phyloP scores from a whole-genome alignment of 2,888 invertebrate species.

The Andrena trimmerana region DNA sequence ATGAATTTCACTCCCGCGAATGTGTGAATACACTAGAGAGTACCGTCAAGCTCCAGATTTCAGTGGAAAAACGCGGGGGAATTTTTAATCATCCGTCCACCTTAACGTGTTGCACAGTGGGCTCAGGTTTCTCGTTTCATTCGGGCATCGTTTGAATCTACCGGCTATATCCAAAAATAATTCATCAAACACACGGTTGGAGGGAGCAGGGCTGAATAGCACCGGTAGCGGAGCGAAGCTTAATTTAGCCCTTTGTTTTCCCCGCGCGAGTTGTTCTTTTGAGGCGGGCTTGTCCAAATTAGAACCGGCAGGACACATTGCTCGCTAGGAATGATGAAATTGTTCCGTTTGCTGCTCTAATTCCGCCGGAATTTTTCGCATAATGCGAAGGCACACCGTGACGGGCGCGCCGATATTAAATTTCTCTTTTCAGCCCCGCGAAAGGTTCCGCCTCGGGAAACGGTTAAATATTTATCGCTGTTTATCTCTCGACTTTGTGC shows the following conservation, averaged over 20 bases:
- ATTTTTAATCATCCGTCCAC: too few species aligned
- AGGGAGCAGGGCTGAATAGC: background rate
- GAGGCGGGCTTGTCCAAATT: slow-evolving; percentile 42
- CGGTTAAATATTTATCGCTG: slow-evolving; percentile 38
- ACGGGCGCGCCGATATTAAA: slow-evolving; percentile 29
- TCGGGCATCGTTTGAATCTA: background rate
- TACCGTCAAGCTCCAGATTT: too few species aligned
- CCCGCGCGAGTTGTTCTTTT: slow-evolving; percentile 46
- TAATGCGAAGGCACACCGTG: slow-evolving; percentile 15
- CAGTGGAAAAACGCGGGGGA: too few species aligned
- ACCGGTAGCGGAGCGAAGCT: slow-evolving; percentile 19
- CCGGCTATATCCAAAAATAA: slow-evolving; percentile 1
- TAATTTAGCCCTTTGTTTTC: slow-evolving; percentile 52
- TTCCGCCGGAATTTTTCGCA: slow-evolving; percentile 34
- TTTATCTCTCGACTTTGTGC: background rate
- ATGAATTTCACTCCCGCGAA: too few species aligned
- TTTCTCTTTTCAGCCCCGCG: slow-evolving; percentile 10
- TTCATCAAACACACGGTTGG: background rate
- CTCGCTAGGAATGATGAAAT: slow-evolving; percentile 42
- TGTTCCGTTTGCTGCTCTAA: slow-evolving; percentile 44
- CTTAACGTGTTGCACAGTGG: too few species aligned
- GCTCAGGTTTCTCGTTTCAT: too few species aligned
- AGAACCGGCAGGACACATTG: slow-evolving; percentile 32
- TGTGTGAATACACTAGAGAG: too few species aligned
- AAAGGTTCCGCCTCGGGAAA: too few species aligned